Evolutionary conservation across 1,140 invertebrate species (phyloP), one percentile per base, ranked within the genome.

Genomic region (Drosophila busckii): DNA sequence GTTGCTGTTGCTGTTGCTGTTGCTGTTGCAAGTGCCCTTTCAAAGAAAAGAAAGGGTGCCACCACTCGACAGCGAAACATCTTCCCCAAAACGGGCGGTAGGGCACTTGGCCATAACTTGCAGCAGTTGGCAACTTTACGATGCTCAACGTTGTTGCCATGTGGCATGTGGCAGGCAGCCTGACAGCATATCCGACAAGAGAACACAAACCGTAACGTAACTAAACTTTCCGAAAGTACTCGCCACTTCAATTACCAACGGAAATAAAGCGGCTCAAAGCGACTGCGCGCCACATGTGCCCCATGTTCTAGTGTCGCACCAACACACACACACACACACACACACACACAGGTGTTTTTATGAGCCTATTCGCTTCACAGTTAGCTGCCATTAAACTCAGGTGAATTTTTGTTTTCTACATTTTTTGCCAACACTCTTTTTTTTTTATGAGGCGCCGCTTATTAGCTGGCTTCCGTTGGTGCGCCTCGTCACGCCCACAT

Each of bases 361-460:
- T n/a, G n/a, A n/a, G n/a, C n/a, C n/a, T n/a, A n/a, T n/a, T n/a
- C n/a, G n/a, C n/a, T n/a, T n/a, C n/a, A n/a, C n/a, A n/a, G 34
- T 59, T 22, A 44, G 55, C 58, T 52, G 25, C 13, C 9, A 48
- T 41, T 53, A 29, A 28, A 32, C 5, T 20, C 17, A 22, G 23
- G 31, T 62, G 66, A 3, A 54, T 41, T 44, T 35, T 16, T 12
- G 12, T 38, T 67, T 10, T 17, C 41, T 32, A 28, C 29, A 35
- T 37, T 46, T 41, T 29, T 48, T 40, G 52, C 17, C 37, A 55
- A 56, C 42, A 28, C 37, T 44, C 16, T 31, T 55, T 55, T 66
- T 61, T 52, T 40, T 75, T 65, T 65, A 25, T 66, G 48, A 75
- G 70, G 75, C 75, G 76, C 75, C 69, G 75, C 75, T 75, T 80